Base-by-base conservation (phyloP, 2,888 invertebrate species). In the Pegoplata infirma region DNA sequence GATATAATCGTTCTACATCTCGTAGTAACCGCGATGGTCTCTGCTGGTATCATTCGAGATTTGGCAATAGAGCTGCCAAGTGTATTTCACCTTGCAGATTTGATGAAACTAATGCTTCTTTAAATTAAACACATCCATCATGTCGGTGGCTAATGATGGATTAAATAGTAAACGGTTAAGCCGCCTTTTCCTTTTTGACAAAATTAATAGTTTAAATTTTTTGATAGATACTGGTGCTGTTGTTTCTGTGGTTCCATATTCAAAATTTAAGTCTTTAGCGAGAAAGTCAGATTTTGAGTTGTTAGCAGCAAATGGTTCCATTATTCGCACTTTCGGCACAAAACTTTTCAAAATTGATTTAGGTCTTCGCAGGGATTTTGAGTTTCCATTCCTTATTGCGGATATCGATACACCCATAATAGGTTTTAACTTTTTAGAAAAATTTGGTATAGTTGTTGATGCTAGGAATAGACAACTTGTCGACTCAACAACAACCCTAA, bases 311-410 rank as follows among this genome's bases (percentile, higher is more conserved):
- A 25, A 25, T 25, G 25, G 25, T 5, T 25, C 25, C 6, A 10
- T 32, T 32, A 32, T 32, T 32, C 32, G 32, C 7, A 32, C 32
- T 2, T 32, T 7, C 8, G 32, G 32, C 8, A 32, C 32, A 10
- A 32, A 32, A 8, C 5, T 32, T 32, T 32, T 32, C 10, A 8
- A 32, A 32, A 32, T 32, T 32, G 8, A 32, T 8, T 32, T 32
- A 32, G 32, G 32, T 5, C 8, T 53, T 53, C 8, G 21, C 8
- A 53, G 28, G 25, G 53, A 16, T 53, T 53, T 53, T 28, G 25
- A 53, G 25, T 25, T 53, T 53, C 28, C 16, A 14, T 53, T 53
- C n/a, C 16, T 53, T 28, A 25, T 53, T 28, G 53, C 53, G 16
- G 53, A 53, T 53, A 28, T 56, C 32, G 16, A 36, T 12, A 19